Base-by-base conservation (phyloP, 2,888 invertebrate species). In the Chironomus riparius region DNA sequence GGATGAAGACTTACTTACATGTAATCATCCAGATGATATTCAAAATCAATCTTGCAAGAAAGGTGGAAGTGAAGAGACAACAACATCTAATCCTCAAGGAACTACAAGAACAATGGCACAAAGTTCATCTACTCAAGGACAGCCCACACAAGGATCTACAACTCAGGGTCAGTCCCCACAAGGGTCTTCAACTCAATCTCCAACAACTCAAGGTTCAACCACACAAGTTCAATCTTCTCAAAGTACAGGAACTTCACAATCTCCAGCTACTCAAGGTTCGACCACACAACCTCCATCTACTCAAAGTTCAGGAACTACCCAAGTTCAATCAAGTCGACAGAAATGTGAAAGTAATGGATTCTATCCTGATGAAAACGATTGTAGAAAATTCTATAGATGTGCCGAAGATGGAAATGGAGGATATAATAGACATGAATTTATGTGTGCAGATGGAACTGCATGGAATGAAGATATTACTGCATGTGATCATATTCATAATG, bases 381-480 rank as follows among this genome's bases (percentile, higher is more conserved):
- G 38, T 10, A 38, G 38, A 10, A 38, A 38, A 10, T 38, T 38
- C 38, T 38, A 38, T 10, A 38, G 38, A 38, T 38, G 38, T 10
- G 2, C 38, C 1, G 38, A 38, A 10, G 38, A 38, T 38, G 38
- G 38, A 38, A 38, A 38, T 38, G 61, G 62, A 75, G 56, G 56
- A 56, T 88, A 84, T 72, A 86, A 84, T 2, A 87, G 87, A 81
- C 88, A 88, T 79, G 87, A 90, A n/a, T 91, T 88, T 79, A 83
- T 83, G 47, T 91, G 91, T 79, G 90, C 87, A 0, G 87, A 88
- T 69, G 91, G 90, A 21, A 89, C 88, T 1, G 86, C 87, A 10
- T 89, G 89, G 88, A 88, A 89, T 79, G 83, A 86, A 74, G 80
- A 81, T 13, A 69, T 82, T 0, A 81, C 82, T 77, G 82, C 82